A percentile compares a stretch with the other conserved stretches of the same genome.
Conservation (phyloP, 2,113 vertebrate species). For the Phainopepla nitens region DNA sequence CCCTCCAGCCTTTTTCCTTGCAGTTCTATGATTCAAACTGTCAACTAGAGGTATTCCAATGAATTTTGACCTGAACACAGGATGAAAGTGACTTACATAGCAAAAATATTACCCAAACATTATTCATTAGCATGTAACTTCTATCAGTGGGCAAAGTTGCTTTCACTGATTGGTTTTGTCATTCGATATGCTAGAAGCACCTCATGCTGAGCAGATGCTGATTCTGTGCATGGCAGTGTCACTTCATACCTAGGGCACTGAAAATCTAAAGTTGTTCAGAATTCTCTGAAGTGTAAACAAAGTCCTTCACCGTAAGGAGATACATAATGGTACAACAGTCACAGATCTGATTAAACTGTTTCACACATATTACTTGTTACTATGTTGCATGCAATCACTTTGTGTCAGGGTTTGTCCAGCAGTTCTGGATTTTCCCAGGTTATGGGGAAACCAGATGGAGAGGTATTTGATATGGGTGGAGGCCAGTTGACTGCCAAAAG, state of each 20-base stretch:
- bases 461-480: not conserved
- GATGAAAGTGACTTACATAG: not conserved
- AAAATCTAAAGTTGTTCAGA: not conserved
- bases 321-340: not conserved
- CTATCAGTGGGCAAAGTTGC: not conserved
- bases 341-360: not conserved
- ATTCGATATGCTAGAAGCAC: not conserved
- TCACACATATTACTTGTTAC: not conserved
- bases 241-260: not conserved
- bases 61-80: not conserved
- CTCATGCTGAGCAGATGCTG: not conserved
- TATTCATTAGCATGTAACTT: not conserved
- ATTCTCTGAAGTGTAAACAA: not conserved
- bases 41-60: not conserved
- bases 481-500: not conserved
- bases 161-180: not conserved
- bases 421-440: not conserved
- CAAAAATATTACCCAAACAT: not conserved
- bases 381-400: not conserved
- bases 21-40: not conserved
- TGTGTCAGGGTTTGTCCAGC: not conserved
- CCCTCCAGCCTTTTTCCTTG: not conserved
- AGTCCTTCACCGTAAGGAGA: not conserved
- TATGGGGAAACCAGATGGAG: not conserved
- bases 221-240: not conserved